A percentile compares a stretch with the other conserved stretches of the same genome.
phyloP scores from a whole-genome alignment of 2,797 vertebrate species.

The Steatocranus sp. region DNA sequence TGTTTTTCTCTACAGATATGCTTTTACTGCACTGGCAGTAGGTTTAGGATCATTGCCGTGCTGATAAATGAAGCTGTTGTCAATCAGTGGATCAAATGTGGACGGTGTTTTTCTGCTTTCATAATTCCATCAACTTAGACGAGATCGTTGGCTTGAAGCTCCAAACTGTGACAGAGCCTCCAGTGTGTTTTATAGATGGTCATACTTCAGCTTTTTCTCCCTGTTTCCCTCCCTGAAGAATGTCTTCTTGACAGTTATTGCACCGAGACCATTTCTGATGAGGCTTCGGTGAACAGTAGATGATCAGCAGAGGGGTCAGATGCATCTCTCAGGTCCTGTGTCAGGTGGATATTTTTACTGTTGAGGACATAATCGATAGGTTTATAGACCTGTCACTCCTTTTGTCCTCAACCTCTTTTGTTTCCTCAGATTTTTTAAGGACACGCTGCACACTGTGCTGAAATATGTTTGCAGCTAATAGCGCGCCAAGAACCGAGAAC shows the following conservation, averaged over 20 bases:
- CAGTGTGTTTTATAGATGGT: neutral
- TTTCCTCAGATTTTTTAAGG: neutral
- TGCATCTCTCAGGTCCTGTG: neutral
- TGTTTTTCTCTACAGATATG: neutral
- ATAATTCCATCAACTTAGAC: neutral
- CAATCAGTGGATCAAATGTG: neutral
- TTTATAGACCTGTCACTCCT: neutral
- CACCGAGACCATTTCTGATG: neutral
- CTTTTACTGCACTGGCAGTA: neutral
- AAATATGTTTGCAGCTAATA: neutral
- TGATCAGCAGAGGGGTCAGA: neutral
- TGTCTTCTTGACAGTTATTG: neutral
- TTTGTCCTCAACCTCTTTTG: neutral
- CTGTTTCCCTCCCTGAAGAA: neutral
- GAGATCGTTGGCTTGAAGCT: neutral
- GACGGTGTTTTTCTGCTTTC: neutral
- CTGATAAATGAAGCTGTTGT: neutral
- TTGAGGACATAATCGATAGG: neutral
- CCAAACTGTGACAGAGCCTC: neutral
- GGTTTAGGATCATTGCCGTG: rapidly evolving
- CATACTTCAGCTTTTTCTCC: neutral
- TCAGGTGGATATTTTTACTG: neutral
- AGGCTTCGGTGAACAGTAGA: rapidly evolving
- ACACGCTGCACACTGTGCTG: neutral
- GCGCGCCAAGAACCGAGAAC: rapidly evolving